Conservation (phyloP, 1,140 invertebrate genomes). For the Antheraea mylitta region DNA sequence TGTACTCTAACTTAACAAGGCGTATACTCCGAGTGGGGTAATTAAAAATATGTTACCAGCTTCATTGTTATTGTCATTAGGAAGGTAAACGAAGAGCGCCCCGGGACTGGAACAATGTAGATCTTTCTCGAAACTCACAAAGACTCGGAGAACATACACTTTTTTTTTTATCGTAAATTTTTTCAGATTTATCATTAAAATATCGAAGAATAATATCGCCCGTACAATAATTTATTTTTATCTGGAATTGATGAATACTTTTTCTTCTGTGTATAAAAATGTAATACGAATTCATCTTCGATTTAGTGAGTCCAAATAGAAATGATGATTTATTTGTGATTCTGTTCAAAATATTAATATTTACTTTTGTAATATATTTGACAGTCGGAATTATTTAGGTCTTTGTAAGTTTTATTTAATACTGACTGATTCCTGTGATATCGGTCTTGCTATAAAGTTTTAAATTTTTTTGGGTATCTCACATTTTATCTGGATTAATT, state of each 20-base stretch:
- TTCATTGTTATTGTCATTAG: background rate
- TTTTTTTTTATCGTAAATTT: background rate
- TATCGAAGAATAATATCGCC: background rate
- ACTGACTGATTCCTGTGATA: too few relatives aligned
- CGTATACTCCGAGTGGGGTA: constrained; percentile 8
- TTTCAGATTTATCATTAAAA: background rate
- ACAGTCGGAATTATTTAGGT: too few relatives aligned
- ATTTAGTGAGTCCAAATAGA: background rate
- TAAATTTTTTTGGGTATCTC: too few relatives aligned
- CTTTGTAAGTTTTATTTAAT: too few relatives aligned
- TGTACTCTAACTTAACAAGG: background rate
- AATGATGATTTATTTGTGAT: background rate
- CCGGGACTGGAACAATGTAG: background rate
- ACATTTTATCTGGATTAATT: too few relatives aligned
- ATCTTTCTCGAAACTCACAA: constrained; percentile 2
- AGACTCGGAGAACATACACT: background rate
- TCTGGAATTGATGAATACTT: background rate
- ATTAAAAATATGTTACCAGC: constrained; percentile 16
- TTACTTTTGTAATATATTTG: background rate
- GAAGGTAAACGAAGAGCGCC: background rate
- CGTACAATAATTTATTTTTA: constrained; percentile 2
- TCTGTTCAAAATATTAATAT: background rate
- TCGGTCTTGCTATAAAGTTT: too few relatives aligned
- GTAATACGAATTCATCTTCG: background rate
- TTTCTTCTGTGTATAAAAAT: background rate